Conservation (phyloP, 37 sponge, comb jelly and placozoan species). For the Theonella swinhoei region DNA sequence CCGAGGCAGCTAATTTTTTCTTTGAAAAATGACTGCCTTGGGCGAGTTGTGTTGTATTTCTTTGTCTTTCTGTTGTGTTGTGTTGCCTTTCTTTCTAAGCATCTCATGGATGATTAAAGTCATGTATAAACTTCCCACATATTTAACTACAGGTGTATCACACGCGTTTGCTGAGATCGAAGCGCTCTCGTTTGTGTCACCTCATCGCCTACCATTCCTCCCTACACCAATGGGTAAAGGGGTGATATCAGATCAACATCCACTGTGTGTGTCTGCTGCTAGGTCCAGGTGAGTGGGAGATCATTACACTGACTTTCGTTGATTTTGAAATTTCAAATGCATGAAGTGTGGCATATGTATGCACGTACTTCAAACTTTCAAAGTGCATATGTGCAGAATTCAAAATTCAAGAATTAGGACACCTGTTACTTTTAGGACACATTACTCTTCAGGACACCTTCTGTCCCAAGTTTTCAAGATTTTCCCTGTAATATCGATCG, state of each 20-base stretch:
- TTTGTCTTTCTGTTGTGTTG: no score
- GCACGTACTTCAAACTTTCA: neutral
- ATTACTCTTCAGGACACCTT: no score
- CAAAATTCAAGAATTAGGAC: neutral
- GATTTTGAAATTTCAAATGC: neutral
- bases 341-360: neutral
- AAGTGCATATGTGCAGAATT: neutral
- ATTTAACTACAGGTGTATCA: constrained; percentile 85
- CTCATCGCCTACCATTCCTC: constrained; percentile 79
- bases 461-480: no score
- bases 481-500: no score
- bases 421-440: no score
- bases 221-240: constrained; percentile 99
- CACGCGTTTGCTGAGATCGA: constrained; percentile 71
- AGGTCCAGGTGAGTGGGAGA: constrained; percentile 69
- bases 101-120: no score
- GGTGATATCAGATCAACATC: constrained; percentile 78
- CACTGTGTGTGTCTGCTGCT: constrained; percentile 88
- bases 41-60: no score
- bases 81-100: no score
- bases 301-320: no score
- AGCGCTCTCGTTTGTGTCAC: constrained; percentile 32
- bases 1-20: no score
- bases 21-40: no score
- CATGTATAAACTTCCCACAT: no score